Base-by-base conservation (phyloP, 2,797 vertebrate species). In the Lutjanus argentimaculatus region DNA sequence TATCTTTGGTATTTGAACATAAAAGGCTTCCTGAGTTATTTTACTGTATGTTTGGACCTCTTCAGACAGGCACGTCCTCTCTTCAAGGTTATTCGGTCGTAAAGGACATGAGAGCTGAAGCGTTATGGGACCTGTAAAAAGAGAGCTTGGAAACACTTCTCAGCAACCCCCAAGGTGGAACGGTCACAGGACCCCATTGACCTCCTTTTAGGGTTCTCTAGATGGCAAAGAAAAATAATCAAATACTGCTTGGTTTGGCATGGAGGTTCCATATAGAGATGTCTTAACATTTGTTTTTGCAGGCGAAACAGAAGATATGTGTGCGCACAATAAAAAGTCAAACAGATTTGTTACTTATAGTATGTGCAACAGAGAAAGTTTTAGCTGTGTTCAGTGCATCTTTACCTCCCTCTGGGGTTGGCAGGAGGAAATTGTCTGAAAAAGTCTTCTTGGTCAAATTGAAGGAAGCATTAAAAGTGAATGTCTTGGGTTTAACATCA, bases 361-460 rank as follows among this genome's bases (percentile, higher is more conserved):
- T 3, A 19, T 66, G 30, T 30, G 58, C n/a, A 45, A n/a, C n/a
- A 48, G 49, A 21, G 22, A 51, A 25, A 58, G 10, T 7, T 58
- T 73, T 68, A 58, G 55, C 16, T 17, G 13, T 17, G 21, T 70
- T 78, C 13, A 25, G 13, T 80, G 80, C 7, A 36, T 72, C 86
- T 92, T 59, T 90, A 52, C 69, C 75, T 71, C 88, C 88, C 85
- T 87, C 88, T 87, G 55, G 83, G 62, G 87, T 71, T 59, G 46
- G 48, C 12, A 77, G 42, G 49, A 75, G 45, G 72, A 80, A 87
- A 84, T 12, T 40, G 22, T 55, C 45, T 51, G 7, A 36, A 4
- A 55, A 42, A 6, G 62, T 61, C 1, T 22, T 56, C 36, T 69
- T 62, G 12, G 12, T 55, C 8, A 55, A 65, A 61, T 1, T 57